Base-by-base conservation (phyloP, 1,140 invertebrate species). In the Halyomorpha halys region DNA sequence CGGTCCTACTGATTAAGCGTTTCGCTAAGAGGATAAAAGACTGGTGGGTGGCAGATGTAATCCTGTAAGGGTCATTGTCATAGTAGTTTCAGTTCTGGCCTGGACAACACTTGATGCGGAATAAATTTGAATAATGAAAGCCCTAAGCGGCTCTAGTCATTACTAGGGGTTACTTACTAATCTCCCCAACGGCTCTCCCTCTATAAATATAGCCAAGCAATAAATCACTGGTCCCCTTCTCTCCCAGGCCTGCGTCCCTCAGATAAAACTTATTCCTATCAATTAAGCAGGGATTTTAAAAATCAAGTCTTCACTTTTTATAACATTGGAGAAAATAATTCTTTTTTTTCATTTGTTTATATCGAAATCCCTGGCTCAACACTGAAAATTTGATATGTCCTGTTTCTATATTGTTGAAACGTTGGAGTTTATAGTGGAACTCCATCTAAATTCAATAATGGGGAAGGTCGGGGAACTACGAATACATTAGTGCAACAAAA, bases 21-120 rank as follows among this genome's bases (percentile, higher is more conserved):
- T 9, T 9, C 34, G 34, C 34, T 39, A 39, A 39, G 34, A 39
- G 34, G 34, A 39, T 39, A 13, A 39, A 39, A 39, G 34, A 39
- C 34, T 39, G 34, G 34, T 39, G 34, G 34, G 34, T 39, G 34
- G 34, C 13, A 39, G 34, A 18, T 49, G 47, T 49, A 49, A 49
- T 49, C 47, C 47, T 21, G 47, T 49, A 18, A 21, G n/a, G n/a
- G 47, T 49, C n/a, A 49, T 49, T 49, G 47, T 21, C 47, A 18
- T 21, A 49, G n/a, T 39, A 39, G 34, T 39, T 39, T 39, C 34
- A 21, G 21, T 49, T 13, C 47, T 18, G n/a, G n/a, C n/a, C 47
- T 49, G 47, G 47, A 49, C 47, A 49, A 18, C 47, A 49, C 47
- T 49, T 49, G 47, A 49, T 49, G n/a, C 47, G 47, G 47, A 49